These are phyloP conservation scores for Ophion obscuratus DNA, from an alignment of 2,888 invertebrate genomes.

Conservation along the genomic window DNA sequence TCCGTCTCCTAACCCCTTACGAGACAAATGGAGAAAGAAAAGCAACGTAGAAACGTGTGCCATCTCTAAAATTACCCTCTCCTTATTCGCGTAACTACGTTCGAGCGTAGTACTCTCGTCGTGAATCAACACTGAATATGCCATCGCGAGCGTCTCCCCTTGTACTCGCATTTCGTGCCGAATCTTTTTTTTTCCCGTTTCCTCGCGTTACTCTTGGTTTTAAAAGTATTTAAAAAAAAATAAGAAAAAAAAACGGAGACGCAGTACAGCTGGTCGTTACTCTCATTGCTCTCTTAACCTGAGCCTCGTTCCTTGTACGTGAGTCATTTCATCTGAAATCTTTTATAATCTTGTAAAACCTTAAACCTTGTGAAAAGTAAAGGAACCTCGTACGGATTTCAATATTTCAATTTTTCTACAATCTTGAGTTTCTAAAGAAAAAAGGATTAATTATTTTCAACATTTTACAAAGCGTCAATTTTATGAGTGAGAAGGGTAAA, in stretches of 20 bases:
- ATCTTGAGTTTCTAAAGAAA: too few relatives aligned
- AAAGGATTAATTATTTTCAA: too few relatives aligned
- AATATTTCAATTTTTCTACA: too few relatives aligned
- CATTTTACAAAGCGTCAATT: too few relatives aligned
- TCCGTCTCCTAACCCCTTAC: slow-evolving; percentile 34
- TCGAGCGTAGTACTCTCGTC: slow-evolving; percentile 21
- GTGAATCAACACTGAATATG: slow-evolving; percentile 51
- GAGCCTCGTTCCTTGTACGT: slow-evolving; percentile 4
- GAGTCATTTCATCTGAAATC: neutral
- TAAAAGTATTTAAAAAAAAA: slow-evolving; percentile 2
- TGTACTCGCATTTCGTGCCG: slow-evolving; percentile 3
- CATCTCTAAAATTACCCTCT: slow-evolving; percentile 62
- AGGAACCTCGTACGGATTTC: too few relatives aligned
- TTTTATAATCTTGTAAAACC: neutral
- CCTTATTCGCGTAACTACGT: slow-evolving; percentile 46
- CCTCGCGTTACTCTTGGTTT: slow-evolving; percentile 13
- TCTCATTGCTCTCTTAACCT: slow-evolving; percentile 40
- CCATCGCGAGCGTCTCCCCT: slow-evolving; percentile 17
- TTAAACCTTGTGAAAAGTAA: neutral
- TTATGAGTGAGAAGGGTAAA: too few relatives aligned
- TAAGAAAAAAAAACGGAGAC: slow-evolving; percentile 6
- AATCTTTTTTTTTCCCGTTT: slow-evolving; percentile 8
- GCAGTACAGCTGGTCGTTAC: slow-evolving; percentile 58
- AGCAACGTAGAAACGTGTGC: slow-evolving; percentile 39
- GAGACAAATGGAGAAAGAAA: slow-evolving; percentile 56